phyloP scores from a whole-genome alignment of 2,113 vertebrate genomes.

The Catharus bicknelli region DNA sequence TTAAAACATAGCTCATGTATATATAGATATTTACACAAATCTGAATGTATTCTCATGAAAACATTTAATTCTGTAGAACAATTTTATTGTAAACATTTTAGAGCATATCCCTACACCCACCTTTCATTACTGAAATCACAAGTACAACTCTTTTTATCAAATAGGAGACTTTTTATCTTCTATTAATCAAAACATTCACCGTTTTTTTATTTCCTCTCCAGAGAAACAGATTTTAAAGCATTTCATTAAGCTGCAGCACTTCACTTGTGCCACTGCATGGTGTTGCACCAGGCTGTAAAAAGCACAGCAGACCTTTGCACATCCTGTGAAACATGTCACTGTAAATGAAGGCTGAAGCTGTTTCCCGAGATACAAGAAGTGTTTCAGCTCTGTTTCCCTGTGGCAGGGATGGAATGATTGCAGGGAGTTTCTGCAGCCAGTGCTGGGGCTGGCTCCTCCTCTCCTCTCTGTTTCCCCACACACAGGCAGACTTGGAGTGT shows the following conservation, averaged over 20 bases:
- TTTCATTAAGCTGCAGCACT: not conserved
- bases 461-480: not conserved
- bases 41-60: not conserved
- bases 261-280: not conserved
- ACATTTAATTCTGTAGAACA: not conserved
- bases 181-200: not conserved
- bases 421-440: not conserved
- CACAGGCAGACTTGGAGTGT: accelerated
- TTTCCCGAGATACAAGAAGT: not conserved
- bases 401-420: accelerated
- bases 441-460: not conserved
- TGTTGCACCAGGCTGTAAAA: not conserved
- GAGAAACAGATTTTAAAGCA: not conserved
- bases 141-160: not conserved
- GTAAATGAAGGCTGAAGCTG: accelerated
- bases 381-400: accelerated
- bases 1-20: accelerated
- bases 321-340: accelerated
- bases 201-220: not conserved
- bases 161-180: not conserved
- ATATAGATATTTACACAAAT: not conserved
- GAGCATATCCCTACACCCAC: accelerated
- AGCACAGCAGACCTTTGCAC: accelerated
- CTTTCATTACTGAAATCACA: not conserved
- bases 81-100: not conserved